Percentiles rank a stretch among this genome's conserved stretches.
phyloP scores from a whole-genome alignment of 2,888 invertebrate species.

The Agrotis puta region DNA sequence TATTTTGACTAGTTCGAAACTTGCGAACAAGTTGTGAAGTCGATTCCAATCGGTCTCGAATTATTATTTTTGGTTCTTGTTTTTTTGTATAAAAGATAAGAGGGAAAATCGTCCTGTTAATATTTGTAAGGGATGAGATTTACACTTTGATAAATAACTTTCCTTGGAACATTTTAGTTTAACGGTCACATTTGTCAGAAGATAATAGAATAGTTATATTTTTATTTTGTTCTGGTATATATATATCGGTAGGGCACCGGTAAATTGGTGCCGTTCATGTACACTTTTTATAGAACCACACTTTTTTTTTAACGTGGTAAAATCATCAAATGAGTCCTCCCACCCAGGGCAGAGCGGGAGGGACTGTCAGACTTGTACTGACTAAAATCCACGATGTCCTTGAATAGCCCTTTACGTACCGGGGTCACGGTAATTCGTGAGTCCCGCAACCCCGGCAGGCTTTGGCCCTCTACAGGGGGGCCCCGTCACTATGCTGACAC shows the following conservation, averaged over 20 bases:
- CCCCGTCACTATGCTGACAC: too few species aligned
- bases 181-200: not conserved
- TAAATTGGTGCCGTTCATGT: not conserved
- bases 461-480: too few species aligned
- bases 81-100: constrained; percentile 18
- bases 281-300: too few species aligned
- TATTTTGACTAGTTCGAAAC: constrained; percentile 63
- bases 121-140: constrained; percentile 20
- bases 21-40: constrained; percentile 44
- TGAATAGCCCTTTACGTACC: too few species aligned
- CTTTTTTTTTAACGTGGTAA: too few species aligned
- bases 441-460: too few species aligned
- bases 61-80: constrained; percentile 35
- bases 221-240: too few species aligned
- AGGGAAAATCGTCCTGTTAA: constrained; percentile 12
- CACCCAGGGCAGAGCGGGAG: too few species aligned
- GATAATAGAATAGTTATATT: not conserved
- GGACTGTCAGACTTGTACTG: too few species aligned
- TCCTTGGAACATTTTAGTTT: constrained; percentile 21
- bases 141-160: constrained; percentile 28
- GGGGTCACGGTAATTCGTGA: too few species aligned
- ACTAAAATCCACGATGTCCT: too few species aligned
- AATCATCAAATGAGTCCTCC: too few species aligned
- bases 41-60: constrained; percentile 20
- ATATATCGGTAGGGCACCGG: not conserved